Percentiles rank a stretch among this genome's conserved stretches.
Conservation (phyloP, 2,113 vertebrate species). For the Hoplias malabaricus region DNA sequence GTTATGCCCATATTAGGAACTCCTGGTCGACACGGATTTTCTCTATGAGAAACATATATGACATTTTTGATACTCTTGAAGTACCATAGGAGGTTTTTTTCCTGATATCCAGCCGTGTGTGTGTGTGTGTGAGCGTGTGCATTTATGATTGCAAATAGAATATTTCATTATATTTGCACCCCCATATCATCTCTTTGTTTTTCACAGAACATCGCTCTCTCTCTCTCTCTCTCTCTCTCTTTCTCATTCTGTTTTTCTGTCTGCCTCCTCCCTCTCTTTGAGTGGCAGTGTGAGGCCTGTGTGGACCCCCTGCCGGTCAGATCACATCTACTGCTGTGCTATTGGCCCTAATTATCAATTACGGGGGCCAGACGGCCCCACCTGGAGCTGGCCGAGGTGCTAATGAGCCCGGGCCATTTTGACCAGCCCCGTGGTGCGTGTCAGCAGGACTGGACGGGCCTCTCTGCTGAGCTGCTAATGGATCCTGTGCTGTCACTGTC, state of each 20-base stretch:
- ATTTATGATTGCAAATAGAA: neutral
- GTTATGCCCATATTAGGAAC: too few species aligned
- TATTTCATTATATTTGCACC: neutral
- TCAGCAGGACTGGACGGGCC: slow-evolving; percentile 60
- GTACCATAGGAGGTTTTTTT: too few species aligned
- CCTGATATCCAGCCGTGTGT: too few species aligned
- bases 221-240: slow-evolving; percentile 17
- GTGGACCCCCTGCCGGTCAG: slow-evolving; percentile 57
- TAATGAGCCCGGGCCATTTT: slow-evolving; percentile 73
- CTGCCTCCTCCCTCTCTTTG: slow-evolving; percentile 49
- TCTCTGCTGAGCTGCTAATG: slow-evolving; percentile 70
- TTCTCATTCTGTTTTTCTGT: neutral
- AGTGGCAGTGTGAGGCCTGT: slow-evolving; percentile 61
- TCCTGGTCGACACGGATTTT: too few species aligned
- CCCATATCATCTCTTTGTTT: neutral
- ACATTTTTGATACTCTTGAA: too few species aligned
- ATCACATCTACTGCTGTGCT: slow-evolving; percentile 63
- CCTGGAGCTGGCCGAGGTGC: slow-evolving; percentile 71
- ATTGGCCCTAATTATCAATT: slow-evolving; percentile 80
- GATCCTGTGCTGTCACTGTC: slow-evolving; percentile 59
- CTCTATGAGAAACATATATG: too few species aligned
- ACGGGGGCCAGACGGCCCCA: slow-evolving; percentile 66
- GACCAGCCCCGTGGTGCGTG: slow-evolving; percentile 63
- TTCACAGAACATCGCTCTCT: neutral
- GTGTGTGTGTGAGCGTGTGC: slow-evolving; percentile 24